phyloP scores from a whole-genome alignment of 2,113 vertebrate species.

The Piaya cayana region DNA sequence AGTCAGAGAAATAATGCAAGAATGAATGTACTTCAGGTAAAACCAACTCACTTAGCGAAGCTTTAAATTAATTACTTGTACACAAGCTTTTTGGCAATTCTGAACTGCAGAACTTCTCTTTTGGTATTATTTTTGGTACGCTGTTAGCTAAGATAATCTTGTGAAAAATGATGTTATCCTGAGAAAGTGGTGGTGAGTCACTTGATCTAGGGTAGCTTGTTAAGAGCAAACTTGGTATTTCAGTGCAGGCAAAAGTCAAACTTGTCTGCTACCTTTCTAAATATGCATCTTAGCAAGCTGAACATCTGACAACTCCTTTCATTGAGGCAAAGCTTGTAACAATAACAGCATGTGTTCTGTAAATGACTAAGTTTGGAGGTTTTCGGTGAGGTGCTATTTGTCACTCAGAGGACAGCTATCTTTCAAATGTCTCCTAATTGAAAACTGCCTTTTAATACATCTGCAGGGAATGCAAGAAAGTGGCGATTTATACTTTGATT shows the following conservation, averaged over 20 bases:
- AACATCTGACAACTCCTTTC: not conserved
- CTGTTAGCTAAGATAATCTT: not conserved
- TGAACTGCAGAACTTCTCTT: not conserved
- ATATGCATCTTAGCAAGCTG: not conserved
- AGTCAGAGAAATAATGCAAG: not conserved
- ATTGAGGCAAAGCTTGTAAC: not conserved
- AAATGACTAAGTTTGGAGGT: not conserved
- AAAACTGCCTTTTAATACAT: not conserved
- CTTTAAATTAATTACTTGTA: not conserved
- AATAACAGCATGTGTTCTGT: not conserved
- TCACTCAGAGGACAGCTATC: not conserved
- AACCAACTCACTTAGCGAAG: not conserved
- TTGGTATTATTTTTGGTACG: not conserved
- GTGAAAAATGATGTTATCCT: not conserved
- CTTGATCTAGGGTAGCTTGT: not conserved
- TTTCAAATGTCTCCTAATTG: not conserved
- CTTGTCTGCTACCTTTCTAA: not conserved
- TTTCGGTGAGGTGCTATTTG: not conserved
- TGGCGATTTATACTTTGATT: not conserved
- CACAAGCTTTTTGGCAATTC: not conserved
- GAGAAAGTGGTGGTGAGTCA: not conserved
- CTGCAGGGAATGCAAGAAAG: not conserved
- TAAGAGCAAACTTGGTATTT: not conserved
- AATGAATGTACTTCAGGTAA: not conserved
- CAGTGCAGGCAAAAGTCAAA: not conserved